Evolutionary conservation across 2,113 vertebrate species (phyloP).

Genomic region (Pterocles orientalis): DNA sequence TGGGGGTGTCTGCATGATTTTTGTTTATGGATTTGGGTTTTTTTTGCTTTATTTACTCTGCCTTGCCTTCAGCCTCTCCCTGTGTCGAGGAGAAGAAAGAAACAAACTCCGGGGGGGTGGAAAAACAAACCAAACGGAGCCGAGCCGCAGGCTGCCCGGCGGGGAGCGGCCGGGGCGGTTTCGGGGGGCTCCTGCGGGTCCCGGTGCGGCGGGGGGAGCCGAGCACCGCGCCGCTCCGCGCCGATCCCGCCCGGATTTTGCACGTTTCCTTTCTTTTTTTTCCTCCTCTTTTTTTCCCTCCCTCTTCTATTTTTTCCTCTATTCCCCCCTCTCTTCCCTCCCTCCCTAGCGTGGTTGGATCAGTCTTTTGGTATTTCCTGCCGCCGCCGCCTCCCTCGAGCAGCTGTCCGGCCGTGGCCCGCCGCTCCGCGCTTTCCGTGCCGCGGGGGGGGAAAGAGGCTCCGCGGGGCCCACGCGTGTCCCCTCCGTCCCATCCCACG

Average conservation of each 20-base stretch:
- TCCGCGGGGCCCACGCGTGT: not conserved
- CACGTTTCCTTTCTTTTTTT: not conserved
- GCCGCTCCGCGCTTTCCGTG: not conserved
- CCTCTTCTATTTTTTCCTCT: not conserved
- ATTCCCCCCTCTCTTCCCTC: not conserved
- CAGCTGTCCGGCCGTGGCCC: conserved; percentile 50
- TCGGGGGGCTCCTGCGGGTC: not conserved
- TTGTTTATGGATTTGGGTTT: not conserved
- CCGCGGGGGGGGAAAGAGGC: not conserved
- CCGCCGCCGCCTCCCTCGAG: conserved; percentile 33
- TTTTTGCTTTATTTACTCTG: not conserved
- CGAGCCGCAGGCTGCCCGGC: not conserved
- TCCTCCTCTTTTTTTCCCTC: not conserved
- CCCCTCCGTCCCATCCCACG: not conserved
- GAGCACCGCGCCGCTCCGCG: not conserved
- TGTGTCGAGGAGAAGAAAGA: not conserved
- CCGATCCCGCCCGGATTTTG: conserved; percentile 60
- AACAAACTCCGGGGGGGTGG: not conserved
- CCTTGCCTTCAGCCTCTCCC: not conserved
- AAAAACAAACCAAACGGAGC: not conserved
- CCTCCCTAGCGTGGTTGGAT: conserved; percentile 50
- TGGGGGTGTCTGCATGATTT: not conserved
- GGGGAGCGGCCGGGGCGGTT: not conserved
- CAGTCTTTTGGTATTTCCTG: conserved; percentile 72
- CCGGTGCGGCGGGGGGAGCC: not conserved